Base-by-base conservation (phyloP, 2,797 vertebrate species). In the Bovichtus diacanthus region DNA sequence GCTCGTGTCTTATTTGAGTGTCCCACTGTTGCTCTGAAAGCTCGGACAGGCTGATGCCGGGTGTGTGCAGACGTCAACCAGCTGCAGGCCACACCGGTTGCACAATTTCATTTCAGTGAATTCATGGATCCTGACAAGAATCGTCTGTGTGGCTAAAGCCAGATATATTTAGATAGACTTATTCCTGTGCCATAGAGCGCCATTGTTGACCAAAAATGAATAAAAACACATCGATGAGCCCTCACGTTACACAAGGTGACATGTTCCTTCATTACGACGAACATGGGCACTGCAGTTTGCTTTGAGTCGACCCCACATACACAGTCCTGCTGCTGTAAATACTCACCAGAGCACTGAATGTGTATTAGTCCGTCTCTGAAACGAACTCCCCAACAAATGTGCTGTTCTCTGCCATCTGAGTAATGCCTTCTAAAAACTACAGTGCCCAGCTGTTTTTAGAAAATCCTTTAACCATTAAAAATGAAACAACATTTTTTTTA, bases 11-110 rank as follows among this genome's bases (percentile, higher is more conserved):
- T 41, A 38, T 70, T 76, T 44, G 54, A 80, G 61, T 38, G 76
- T 81, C 72, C 61, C 76, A 27, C 44, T 61, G 79, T 41, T 70
- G 70, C 69, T 65, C 53, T 61, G 74, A 54, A 79, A 68, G 67
- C 72, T 76, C 63, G 70, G 74, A 74, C 64, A 83, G 71, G 74
- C 36, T 4, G 66, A 13, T 54, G 60, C 4, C 55, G 76, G 53
- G 78, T 58, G 81, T 74, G 72, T 79, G 34, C 69, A 67, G 25
- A 81, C 16, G 21, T 59, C 77, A 59, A 51, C 78, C 78, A 87
- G 74, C 78, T 81, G 85, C 65, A 83, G 81, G 67, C 73, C 83
- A 73, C 68, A 58, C 39, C 0, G 4, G 34, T 62, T 80, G 58
- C 72, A 73, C 58, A 50, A 56, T 58, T 78, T 54, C 9, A 79